Evolutionary conservation across 1,140 invertebrate species (phyloP).

Genomic region (Hyles vespertilio): DNA sequence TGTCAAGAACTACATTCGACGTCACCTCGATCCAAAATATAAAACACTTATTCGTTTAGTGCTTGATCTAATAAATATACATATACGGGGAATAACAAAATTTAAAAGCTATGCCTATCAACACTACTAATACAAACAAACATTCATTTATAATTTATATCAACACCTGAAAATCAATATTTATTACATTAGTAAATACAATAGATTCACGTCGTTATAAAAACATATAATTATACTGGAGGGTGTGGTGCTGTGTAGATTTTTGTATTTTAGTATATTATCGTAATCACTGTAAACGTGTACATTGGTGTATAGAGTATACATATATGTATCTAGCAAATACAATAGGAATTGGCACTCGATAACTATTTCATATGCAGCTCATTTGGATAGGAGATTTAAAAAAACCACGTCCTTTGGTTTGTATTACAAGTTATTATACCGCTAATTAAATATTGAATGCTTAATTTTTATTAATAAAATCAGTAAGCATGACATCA

Average conservation of each 20-base stretch:
- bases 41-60: conserved; percentile 17
- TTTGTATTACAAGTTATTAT: no score
- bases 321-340: neutral
- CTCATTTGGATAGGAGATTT: no score
- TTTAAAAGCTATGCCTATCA: conserved; percentile 14
- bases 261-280: no score
- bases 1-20: conserved; percentile 17
- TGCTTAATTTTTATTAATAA: no score
- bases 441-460: no score
- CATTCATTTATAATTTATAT: conserved; percentile 7
- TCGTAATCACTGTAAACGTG: no score
- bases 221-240: no score
- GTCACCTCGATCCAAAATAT: conserved; percentile 14
- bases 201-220: no score
- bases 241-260: no score
- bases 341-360: conserved; percentile 8
- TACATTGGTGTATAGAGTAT: no score
- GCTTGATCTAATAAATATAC: conserved; percentile 15
- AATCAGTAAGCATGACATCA: no score
- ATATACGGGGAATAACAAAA: conserved; percentile 14
- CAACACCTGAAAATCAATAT: conserved; percentile 13
- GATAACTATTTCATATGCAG: neutral
- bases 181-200: conserved; percentile 10
- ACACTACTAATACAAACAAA: conserved; percentile 12
- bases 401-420: no score